A percentile compares a stretch with the other conserved stretches of the same genome.
phyloP scores from a whole-genome alignment of 2,888 invertebrate genomes.

The Caenorhabditis sulstoni region DNA sequence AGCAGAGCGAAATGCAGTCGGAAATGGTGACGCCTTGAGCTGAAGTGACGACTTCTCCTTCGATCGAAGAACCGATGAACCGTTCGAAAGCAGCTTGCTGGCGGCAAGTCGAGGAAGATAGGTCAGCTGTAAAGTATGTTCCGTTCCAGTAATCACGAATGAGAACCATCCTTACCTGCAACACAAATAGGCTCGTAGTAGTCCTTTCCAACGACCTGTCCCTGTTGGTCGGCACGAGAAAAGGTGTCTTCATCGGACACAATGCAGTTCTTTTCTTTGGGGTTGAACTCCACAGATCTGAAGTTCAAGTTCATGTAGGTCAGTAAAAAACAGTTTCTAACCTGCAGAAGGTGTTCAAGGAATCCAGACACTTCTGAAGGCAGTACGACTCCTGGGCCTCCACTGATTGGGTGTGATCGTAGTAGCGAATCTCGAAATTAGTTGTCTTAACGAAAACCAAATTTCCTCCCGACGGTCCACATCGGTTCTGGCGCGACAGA shows the following conservation, averaged over 20 bases:
- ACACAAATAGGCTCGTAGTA: constrained; percentile 81
- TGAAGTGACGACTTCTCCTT: constrained; percentile 80
- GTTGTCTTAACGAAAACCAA: constrained; percentile 80
- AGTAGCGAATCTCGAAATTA: constrained; percentile 80
- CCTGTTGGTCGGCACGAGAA: constrained; percentile 80
- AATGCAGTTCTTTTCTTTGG: constrained; percentile 80
- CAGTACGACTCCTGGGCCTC: constrained; percentile 80
- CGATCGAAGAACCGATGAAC: constrained; percentile 80
- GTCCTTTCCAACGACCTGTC: constrained; percentile 79
- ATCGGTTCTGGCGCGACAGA: constrained; percentile 82
- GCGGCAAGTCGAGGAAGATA: constrained; percentile 80
- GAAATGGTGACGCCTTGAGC: constrained; percentile 80
- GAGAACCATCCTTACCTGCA: constrained; percentile 69
- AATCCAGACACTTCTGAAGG: constrained; percentile 80
- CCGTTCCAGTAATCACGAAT: not conserved
- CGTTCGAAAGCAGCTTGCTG: constrained; percentile 81
- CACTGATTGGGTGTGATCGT: constrained; percentile 80
- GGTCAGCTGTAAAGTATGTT: constrained; percentile 75
- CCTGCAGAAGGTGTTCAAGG: constrained; percentile 81
- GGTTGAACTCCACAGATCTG: constrained; percentile 80
- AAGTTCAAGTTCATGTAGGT: no score
- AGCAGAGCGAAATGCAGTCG: constrained; percentile 81
- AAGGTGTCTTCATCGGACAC: constrained; percentile 81
- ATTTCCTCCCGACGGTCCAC: constrained; percentile 80
- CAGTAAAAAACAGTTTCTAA: constrained; percentile 10